Conservation (phyloP, 2,113 vertebrate genomes). For the Pachycephala philippinensis region DNA sequence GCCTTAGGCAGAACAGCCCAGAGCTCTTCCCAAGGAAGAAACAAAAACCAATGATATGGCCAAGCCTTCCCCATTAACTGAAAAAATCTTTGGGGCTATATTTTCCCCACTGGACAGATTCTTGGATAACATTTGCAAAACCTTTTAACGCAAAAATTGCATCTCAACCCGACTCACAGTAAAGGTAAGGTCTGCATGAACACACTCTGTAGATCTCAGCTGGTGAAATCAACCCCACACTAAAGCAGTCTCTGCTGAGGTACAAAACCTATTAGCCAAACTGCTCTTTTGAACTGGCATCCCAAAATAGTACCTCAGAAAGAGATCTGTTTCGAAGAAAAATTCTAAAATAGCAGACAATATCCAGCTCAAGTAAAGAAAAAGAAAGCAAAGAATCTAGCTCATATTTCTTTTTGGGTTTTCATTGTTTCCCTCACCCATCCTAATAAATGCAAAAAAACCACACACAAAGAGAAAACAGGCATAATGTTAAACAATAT, state of each 20-base stretch:
- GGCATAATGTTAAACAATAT: not conserved
- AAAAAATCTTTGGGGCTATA: not conserved
- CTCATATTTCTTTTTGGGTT: fast-evolving
- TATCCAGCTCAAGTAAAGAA: not conserved
- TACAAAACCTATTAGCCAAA: not conserved
- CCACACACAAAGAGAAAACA: not conserved
- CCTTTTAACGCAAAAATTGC: not conserved
- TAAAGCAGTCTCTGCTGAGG: not conserved
- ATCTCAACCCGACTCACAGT: fast-evolving
- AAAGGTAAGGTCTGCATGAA: not conserved
- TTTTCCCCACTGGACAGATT: not conserved
- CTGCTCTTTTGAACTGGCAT: not conserved
- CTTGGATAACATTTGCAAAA: not conserved
- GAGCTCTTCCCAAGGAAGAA: not conserved
- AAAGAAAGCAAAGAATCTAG: not conserved
- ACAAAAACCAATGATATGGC: not conserved
- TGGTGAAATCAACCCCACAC: not conserved
- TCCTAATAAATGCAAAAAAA: not conserved
- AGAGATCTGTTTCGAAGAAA: not conserved
- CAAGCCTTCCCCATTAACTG: not conserved
- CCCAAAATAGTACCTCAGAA: not conserved
- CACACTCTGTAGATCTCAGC: not conserved
- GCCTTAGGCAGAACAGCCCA: not conserved
- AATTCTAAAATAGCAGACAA: not conserved
- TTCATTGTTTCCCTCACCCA: not conserved